Conservation (phyloP, 1,140 invertebrate species). For the Musca domestica region DNA sequence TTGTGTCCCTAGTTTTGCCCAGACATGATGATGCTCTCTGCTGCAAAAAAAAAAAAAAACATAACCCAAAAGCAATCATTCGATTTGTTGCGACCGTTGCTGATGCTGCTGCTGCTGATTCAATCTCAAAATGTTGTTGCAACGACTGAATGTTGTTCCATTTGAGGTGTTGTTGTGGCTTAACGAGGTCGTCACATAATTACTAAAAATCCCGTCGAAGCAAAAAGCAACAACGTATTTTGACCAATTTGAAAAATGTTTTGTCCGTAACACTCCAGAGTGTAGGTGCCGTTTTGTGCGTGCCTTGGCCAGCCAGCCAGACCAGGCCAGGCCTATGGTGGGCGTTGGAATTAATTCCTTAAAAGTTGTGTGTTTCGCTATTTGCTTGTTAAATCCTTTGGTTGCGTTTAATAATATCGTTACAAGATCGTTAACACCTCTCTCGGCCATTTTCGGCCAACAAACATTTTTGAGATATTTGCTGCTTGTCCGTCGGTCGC, state of each 20-base stretch:
- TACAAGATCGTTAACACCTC: conserved; percentile 25
- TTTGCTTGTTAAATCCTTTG: background rate
- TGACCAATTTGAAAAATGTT: background rate
- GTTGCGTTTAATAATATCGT: conserved; percentile 21
- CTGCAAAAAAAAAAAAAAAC: background rate
- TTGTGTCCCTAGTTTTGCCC: no score
- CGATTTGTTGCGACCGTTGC: background rate
- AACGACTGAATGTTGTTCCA: background rate
- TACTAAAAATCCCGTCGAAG: background rate
- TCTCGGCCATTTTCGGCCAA: background rate
- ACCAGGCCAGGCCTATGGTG: background rate
- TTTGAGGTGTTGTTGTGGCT: background rate
- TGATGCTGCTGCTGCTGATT: background rate
- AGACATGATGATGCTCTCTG: background rate
- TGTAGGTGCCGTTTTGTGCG: background rate
- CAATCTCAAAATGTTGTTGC: conserved; percentile 8
- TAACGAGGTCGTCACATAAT: conserved; percentile 21
- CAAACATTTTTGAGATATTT: background rate
- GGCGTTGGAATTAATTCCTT: conserved; percentile 28
- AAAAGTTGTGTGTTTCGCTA: background rate
- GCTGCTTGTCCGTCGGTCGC: no score
- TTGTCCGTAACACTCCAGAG: background rate
- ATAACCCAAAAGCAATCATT: background rate
- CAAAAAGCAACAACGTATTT: background rate
- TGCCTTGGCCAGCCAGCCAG: background rate